Percentiles rank a stretch among this genome's conserved stretches.
Evolutionary conservation across 1,140 invertebrate species (phyloP).

Genomic region (Drosophila cardini): DNA sequence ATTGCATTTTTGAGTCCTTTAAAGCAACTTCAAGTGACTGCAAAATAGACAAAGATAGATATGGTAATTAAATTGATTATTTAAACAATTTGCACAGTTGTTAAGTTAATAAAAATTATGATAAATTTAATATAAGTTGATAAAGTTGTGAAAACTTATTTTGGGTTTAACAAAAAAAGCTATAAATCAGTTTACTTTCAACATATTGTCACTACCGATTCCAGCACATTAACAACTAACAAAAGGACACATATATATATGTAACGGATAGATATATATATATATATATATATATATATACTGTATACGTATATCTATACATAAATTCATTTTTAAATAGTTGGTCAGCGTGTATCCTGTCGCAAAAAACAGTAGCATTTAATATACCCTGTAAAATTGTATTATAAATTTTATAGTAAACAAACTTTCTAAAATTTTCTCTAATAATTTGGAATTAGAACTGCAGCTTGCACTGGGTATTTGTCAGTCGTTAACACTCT

Average conservation of each 20-base stretch:
- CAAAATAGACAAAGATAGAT: constrained; percentile 11
- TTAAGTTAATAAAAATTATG: constrained; percentile 1
- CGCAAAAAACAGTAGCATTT: not conserved
- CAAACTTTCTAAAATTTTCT: too few species aligned
- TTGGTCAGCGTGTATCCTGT: not conserved
- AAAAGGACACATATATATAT: not conserved
- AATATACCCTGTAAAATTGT: not conserved
- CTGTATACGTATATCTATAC: constrained; percentile 12
- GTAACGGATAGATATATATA: not conserved
- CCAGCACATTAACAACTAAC: constrained; percentile 24
- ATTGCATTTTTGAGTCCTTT: not conserved
- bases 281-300: not conserved
- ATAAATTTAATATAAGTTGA: not conserved
- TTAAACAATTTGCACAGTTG: too few species aligned
- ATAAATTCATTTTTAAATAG: constrained; percentile 62
- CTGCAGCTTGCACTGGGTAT: not conserved
- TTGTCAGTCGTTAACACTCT: not conserved
- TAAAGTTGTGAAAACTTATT: not conserved
- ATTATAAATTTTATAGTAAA: too few species aligned
- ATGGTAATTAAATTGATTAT: too few species aligned
- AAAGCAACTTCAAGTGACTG: not conserved
- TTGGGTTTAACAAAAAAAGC: not conserved
- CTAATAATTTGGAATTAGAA: too few species aligned
- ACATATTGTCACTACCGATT: constrained; percentile 35
- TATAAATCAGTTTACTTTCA: constrained; percentile 43